Conservation (phyloP, 2,797 vertebrate species). For the Myotis vivesi region DNA sequence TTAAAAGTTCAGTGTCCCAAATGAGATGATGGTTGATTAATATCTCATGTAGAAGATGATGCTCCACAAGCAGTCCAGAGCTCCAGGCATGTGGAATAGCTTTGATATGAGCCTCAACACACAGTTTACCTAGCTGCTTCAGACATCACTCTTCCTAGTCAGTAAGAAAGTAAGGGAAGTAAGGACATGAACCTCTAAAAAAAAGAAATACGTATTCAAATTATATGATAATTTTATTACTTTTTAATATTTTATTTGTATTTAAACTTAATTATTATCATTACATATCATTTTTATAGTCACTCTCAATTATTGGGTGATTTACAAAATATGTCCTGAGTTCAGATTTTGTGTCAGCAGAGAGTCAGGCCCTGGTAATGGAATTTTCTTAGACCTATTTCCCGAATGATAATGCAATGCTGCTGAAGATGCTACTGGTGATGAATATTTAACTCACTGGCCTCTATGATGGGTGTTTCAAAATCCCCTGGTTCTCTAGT, state of each 20-base stretch:
- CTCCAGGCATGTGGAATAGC: accelerated
- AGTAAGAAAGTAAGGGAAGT: neutral
- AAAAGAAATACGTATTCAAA: neutral
- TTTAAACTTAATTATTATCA: neutral
- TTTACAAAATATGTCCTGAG: neutral
- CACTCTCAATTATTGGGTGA: neutral
- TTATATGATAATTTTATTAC: neutral
- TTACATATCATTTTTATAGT: neutral
- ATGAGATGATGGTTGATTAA: neutral
- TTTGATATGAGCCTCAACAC: neutral
- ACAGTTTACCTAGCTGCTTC: neutral
- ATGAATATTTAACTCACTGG: neutral
- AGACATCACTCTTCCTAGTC: neutral
- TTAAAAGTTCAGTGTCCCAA: neutral
- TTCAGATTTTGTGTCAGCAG: neutral
- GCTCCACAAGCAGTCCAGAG: neutral
- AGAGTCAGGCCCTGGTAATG: neutral
- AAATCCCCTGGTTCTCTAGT: neutral
- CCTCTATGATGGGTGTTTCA: neutral
- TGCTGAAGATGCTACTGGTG: neutral
- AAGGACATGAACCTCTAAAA: neutral
- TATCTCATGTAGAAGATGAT: accelerated
- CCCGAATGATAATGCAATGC: neutral
- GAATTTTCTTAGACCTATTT: neutral
- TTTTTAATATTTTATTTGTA: neutral